Evolutionary conservation across 2,888 invertebrate genomes (phyloP), one percentile per base, ranked within the genome.

Genomic region (Ichneumon xanthorius): DNA sequence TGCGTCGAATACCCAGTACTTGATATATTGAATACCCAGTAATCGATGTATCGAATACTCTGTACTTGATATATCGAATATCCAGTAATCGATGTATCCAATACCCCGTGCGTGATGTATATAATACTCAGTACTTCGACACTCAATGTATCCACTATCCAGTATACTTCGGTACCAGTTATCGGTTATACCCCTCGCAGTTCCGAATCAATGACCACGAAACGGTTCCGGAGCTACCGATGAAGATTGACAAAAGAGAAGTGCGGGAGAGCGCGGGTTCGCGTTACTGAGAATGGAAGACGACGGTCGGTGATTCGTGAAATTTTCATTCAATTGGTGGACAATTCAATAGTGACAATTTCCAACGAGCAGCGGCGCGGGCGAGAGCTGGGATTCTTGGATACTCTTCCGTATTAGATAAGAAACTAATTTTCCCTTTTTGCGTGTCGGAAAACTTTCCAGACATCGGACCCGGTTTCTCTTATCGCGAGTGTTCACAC

Each of bases 211-310:
- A 63, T 16, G 63, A n/a, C 30, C 26, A 22, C 58, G 22, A 58
- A 58, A 58, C 22, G 4, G 58, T 58, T 58, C 4, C 26, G 4
- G 14, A 4, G 7, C 58, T 58, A 58, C 26, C 22, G 26, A 4
- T 11, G n/a, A 58, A 14, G 11, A 26, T 26, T 58, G 26, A 14
- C 22, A 26, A 58, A 58, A 58, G 4, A 58, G 58, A 22, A 58
- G 58, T 26, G 58, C 22, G 26, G 11, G 26, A 58, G 22, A 14
- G 11, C 58, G 58, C 22, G 22, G 11, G 26, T 63, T 22, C 63
- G 33, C 63, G 19, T 26, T 33, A 37, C 65, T 50, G 37, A 53
- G 37, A 53, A 65, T 63, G 76, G 76, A 76, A 76, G 76, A 76
- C 76, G 22, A 30, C 50, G 65, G 33, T 63, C 50, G 50, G 37